Conservation (phyloP, 2,113 vertebrate genomes). For the Ahaetulla prasina region DNA sequence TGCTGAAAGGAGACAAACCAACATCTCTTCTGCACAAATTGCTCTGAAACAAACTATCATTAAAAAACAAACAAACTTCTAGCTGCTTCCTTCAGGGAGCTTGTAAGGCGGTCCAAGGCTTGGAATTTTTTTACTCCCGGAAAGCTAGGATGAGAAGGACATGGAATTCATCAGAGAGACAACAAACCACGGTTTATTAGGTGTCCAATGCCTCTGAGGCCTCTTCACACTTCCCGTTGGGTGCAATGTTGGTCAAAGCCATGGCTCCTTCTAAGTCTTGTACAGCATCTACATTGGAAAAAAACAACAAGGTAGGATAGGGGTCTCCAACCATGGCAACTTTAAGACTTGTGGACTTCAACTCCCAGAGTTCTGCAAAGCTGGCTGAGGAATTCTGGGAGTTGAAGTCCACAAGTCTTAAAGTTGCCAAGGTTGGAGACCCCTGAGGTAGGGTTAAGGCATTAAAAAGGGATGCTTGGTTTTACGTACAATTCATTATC, state of each 20-base stretch:
- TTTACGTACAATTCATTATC: not conserved
- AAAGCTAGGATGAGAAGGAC: not conserved
- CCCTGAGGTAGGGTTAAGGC: not conserved
- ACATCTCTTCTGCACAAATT: not conserved
- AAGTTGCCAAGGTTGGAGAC: too few relatives aligned
- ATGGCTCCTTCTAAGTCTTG: slow-evolving; percentile 58
- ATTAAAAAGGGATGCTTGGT: not conserved
- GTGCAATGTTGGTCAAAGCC: slow-evolving; percentile 58
- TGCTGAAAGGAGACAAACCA: not conserved
- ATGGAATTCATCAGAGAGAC: not conserved
- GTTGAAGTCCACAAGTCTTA: too few relatives aligned
- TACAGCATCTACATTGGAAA: slow-evolving; percentile 44
- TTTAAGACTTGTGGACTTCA: too few relatives aligned
- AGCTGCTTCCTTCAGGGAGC: too few relatives aligned
- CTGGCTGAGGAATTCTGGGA: too few relatives aligned
- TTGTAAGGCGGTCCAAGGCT: not conserved
- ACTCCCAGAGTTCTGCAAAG: too few relatives aligned
- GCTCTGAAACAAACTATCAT: not conserved
- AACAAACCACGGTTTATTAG: not conserved
- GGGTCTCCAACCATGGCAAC: too few relatives aligned
- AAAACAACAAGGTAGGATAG: not conserved
- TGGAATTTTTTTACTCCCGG: slow-evolving; percentile 2
- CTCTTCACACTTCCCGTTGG: slow-evolving; percentile 59
- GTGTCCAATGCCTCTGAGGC: not conserved
- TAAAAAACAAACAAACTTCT: fast-evolving